Evolutionary conservation across 2,888 invertebrate genomes (phyloP).

Genomic region (Prosopocoilus inquinatus): DNA sequence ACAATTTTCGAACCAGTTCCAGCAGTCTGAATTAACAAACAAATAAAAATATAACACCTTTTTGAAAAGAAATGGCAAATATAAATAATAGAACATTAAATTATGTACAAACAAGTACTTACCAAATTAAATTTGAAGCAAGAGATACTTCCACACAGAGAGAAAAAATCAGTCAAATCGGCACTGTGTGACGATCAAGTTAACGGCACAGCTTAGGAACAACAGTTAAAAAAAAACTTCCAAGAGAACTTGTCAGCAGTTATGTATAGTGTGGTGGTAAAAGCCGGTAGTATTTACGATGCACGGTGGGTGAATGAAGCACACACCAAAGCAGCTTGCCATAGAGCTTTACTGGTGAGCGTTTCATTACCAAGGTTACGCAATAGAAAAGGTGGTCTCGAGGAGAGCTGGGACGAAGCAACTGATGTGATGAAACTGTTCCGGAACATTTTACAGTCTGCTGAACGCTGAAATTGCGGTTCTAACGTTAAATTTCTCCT

Average conservation of each 20-base stretch:
- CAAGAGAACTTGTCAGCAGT: background rate
- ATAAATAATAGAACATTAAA: too few species aligned
- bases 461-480: background rate
- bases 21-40: too few species aligned
- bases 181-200: too few species aligned
- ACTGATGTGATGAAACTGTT: background rate
- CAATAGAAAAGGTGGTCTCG: slow-evolving; percentile 15
- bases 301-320: slow-evolving; percentile 17
- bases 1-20: too few species aligned
- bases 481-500: background rate
- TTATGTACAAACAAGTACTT: too few species aligned
- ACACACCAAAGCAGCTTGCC: background rate
- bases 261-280: slow-evolving; percentile 2
- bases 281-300: slow-evolving; percentile 15
- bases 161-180: too few species aligned
- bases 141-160: too few species aligned
- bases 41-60: too few species aligned
- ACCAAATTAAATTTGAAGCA: too few species aligned
- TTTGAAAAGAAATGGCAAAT: too few species aligned
- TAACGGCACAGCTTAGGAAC: too few species aligned
- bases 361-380: slow-evolving; percentile 13
- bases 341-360: background rate
- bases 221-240: too few species aligned
- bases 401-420: background rate
- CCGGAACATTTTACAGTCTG: slow-evolving; percentile 5